Conservation (phyloP, 2,888 invertebrate species). For the Stomorhina lunata region DNA sequence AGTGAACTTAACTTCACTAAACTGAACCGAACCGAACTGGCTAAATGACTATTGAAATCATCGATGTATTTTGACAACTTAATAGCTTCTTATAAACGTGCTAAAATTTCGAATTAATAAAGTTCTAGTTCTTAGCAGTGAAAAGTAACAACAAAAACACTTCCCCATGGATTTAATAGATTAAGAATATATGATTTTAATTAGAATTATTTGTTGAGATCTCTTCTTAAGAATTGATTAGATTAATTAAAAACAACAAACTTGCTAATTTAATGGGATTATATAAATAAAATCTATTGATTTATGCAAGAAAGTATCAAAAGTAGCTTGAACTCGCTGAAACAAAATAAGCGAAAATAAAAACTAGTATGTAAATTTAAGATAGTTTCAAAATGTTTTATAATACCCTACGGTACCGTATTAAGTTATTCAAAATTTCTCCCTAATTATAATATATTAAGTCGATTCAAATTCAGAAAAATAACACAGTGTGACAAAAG, state of each 20-base stretch:
- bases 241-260: too few relatives aligned
- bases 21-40: too few relatives aligned
- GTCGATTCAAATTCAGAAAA: too few relatives aligned
- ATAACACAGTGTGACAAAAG: too few relatives aligned
- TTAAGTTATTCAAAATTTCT: too few relatives aligned
- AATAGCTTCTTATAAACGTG: slow-evolving; percentile 4
- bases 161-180: neutral
- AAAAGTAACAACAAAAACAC: neutral
- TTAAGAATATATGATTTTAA: neutral
- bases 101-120: too few relatives aligned
- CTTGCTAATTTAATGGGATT: neutral
- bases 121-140: neutral
- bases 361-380: too few relatives aligned
- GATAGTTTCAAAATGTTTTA: too few relatives aligned
- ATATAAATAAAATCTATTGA: slow-evolving; percentile 1
- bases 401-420: too few relatives aligned
- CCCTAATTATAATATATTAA: too few relatives aligned
- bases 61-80: neutral
- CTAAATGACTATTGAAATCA: neutral
- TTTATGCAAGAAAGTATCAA: neutral
- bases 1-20: too few relatives aligned
- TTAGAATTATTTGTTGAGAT: neutral
- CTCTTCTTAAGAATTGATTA: neutral
- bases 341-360: too few relatives aligned
- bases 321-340: neutral